Evolutionary conservation across 2,888 invertebrate genomes (phyloP), one percentile per base, ranked within the genome.

Genomic region (Biston betularia): DNA sequence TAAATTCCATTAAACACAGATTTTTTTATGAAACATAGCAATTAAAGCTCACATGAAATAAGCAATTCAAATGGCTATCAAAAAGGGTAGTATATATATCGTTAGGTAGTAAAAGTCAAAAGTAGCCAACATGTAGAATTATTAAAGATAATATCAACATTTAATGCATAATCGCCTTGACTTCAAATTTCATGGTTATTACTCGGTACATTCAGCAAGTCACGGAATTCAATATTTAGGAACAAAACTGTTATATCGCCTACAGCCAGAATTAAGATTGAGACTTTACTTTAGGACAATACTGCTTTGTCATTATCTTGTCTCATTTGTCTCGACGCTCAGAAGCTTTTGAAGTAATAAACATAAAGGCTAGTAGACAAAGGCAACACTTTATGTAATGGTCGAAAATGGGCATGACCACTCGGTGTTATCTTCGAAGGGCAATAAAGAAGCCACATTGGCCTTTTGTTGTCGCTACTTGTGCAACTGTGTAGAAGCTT

Each of bases 361-460:
- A 74, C 74, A 79, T 80, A 75, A 81, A 63, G 59, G 78, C 70
- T 70, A 71, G 68, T 68, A 74, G 75, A 82, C 82, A 90, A 90
- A 90, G 87, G 78, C 79, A 83, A 84, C 86, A 88, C 86, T 89
- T 67, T 68, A 63, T 72, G 87, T 89, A 90, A 92, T 90, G 90
- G 89, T 79, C 83, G 76, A 82, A 83, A 87, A 86, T 79, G 85
- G 88, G 88, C 85, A 77, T 75, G 77, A 81, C 79, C 78, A 80
- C 72, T 75, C 67, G 40, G 61, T 80, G 82, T 88, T 92, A 91
- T 91, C 91, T 85, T 76, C 78, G 76, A 83, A 82, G 79, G 81
- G 86, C 81, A 86, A 89, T 91, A 90, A 91, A 92, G 85, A 88
- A 86, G 84, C 87, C 86, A 85, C 86, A 81, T 77, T 77, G 75